Percentiles rank a stretch among this genome's conserved stretches.
These are phyloP conservation scores for Dicyrtomina minuta DNA, from an alignment of 2,888 invertebrate species.

Conservation along the genomic window DNA sequence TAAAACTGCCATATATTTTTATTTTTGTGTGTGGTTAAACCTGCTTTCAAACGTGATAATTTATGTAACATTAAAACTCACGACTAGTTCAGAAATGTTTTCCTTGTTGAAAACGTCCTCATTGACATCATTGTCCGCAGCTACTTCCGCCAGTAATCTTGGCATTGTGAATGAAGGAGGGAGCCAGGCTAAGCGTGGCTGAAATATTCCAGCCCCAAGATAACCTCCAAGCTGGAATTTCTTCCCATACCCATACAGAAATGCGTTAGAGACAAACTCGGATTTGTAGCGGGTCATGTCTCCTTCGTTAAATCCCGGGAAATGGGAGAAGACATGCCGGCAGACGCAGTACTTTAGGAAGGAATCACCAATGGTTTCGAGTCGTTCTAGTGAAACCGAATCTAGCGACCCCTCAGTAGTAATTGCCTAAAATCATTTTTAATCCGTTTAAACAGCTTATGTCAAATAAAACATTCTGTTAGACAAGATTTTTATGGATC, in stretches of 20 bases:
- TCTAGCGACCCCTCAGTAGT: slow-evolving; percentile 74
- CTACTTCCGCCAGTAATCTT: background rate
- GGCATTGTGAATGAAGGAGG: slow-evolving; percentile 70
- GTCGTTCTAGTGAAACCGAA: slow-evolving; percentile 74
- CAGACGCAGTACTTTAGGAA: slow-evolving; percentile 79
- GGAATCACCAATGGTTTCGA: slow-evolving; percentile 87
- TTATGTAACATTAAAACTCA: background rate
- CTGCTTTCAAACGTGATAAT: too few relatives aligned
- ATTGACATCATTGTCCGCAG: slow-evolving; percentile 11
- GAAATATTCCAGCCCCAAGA: slow-evolving; percentile 60
- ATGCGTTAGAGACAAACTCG: slow-evolving; percentile 76
- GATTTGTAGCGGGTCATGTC: slow-evolving; percentile 72
- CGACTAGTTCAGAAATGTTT: background rate
- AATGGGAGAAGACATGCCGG: slow-evolving; percentile 70
- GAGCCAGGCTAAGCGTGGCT: slow-evolving; percentile 71
- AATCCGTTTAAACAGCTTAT: background rate
- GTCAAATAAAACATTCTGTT: slow-evolving; percentile 23
- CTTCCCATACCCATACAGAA: slow-evolving; percentile 76
- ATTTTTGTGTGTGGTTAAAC: too few relatives aligned
- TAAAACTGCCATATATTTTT: too few relatives aligned
- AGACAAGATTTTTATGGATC: too few relatives aligned
- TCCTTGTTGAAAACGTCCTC: background rate
- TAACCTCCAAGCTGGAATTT: slow-evolving; percentile 52
- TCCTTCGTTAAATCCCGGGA: slow-evolving; percentile 73
- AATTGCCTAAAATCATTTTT: slow-evolving; percentile 61